Evolutionary conservation across 2,113 vertebrate genomes (phyloP).

Genomic region (Clarias batrachus): DNA sequence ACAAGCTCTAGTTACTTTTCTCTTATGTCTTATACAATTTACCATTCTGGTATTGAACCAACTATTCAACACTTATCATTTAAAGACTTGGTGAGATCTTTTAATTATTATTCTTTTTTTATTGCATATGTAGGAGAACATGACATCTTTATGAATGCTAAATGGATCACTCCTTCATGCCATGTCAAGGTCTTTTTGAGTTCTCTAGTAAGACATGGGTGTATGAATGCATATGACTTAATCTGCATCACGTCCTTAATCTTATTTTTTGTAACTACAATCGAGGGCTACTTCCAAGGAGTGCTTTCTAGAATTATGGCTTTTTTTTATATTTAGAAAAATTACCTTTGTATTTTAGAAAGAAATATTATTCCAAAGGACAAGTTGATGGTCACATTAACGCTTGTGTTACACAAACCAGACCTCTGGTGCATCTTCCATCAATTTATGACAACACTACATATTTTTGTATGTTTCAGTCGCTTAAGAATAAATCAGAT

Average conservation of each 20-base stretch:
- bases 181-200: not conserved
- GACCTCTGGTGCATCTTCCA: not conserved
- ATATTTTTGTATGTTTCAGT: not conserved
- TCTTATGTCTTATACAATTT: not conserved
- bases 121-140: not conserved
- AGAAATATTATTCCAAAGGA: not conserved
- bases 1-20: not conserved
- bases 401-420: too few species aligned
- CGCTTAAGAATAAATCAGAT: not conserved
- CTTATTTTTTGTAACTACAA: not conserved
- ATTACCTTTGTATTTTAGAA: not conserved
- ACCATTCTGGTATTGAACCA: not conserved
- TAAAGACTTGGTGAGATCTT: not conserved
- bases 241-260: not conserved
- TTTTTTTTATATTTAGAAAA: not conserved
- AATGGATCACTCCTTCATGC: not conserved
- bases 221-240: not conserved
- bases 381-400: not conserved
- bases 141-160: too few species aligned
- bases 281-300: slow-evolving; percentile 8
- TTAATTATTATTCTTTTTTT: not conserved
- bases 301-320: not conserved
- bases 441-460: not conserved
- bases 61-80: not conserved
- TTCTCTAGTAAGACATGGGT: not conserved